Evolutionary conservation across 2,113 vertebrate species (phyloP).

Genomic region (Silurus asotus): DNA sequence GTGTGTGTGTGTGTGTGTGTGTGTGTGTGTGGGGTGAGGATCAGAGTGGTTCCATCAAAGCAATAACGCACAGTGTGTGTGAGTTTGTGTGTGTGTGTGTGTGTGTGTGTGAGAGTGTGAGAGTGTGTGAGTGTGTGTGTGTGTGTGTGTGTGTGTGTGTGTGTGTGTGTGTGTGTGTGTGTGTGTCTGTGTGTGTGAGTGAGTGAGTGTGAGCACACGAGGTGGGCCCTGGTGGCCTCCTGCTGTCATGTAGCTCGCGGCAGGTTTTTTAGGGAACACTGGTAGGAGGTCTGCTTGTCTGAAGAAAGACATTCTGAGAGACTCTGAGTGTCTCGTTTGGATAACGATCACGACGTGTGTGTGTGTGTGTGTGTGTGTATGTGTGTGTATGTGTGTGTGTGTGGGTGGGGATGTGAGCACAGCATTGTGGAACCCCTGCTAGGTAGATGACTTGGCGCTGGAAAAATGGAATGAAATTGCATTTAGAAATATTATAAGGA

Average conservation of each 20-base stretch:
- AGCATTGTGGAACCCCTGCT: constrained; percentile 11
- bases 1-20: background rate
- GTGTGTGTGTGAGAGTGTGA: background rate
- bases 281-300: constrained; percentile 29
- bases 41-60: background rate
- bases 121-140: background rate
- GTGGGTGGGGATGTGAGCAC: background rate
- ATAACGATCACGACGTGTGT: background rate
- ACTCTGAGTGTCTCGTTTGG: constrained; percentile 17
- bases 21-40: background rate
- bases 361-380: constrained; percentile 34
- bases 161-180: background rate
- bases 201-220: background rate
- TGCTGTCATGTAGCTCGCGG: constrained; percentile 27
- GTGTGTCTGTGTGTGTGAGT: background rate
- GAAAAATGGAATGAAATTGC: background rate
- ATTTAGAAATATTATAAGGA: background rate
- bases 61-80: background rate
- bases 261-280: background rate
- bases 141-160: background rate
- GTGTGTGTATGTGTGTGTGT: constrained; percentile 5
- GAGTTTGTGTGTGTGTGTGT: background rate
- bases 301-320: constrained; percentile 15
- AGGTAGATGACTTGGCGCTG: background rate
- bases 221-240: constrained; percentile 22